Evolutionary conservation across 2,113 vertebrate genomes (phyloP).

Genomic region (Antigone vipio): DNA sequence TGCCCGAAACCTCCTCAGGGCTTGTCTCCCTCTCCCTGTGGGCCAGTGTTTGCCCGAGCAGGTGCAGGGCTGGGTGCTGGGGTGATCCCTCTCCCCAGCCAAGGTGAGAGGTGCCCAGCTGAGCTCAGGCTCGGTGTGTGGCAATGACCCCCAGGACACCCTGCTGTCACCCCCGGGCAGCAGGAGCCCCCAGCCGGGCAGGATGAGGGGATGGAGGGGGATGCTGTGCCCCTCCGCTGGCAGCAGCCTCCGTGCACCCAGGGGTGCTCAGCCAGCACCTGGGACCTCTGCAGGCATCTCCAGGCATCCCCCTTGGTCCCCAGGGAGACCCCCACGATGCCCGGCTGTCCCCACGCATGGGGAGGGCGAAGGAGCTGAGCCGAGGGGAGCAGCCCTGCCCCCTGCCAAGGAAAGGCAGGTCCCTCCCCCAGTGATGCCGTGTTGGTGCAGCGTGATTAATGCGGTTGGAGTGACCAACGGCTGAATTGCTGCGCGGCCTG

Average conservation of each 20-base stretch:
- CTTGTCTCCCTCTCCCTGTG: accelerated
- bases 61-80: neutral
- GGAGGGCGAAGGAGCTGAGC: neutral
- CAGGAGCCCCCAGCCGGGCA: neutral
- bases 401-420: neutral
- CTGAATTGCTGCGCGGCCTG: neutral
- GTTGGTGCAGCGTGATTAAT: neutral
- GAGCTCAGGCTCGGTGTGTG: neutral
- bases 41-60: neutral
- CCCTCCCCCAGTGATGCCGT: neutral
- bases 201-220: neutral
- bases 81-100: neutral
- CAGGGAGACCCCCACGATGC: neutral
- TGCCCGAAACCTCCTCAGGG: neutral
- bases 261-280: neutral
- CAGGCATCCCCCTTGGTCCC: neutral
- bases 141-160: neutral
- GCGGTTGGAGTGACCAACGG: neutral
- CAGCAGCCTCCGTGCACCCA: neutral
- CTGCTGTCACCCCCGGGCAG: neutral
- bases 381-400: neutral
- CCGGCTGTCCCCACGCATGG: accelerated
- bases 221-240: neutral
- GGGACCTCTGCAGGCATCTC: neutral
- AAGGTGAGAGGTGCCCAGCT: neutral